A percentile compares a stretch with the other conserved stretches of the same genome.
These are phyloP conservation scores for Copidosoma aretas DNA, from an alignment of 2,888 invertebrate species.

Conservation along the genomic window DNA sequence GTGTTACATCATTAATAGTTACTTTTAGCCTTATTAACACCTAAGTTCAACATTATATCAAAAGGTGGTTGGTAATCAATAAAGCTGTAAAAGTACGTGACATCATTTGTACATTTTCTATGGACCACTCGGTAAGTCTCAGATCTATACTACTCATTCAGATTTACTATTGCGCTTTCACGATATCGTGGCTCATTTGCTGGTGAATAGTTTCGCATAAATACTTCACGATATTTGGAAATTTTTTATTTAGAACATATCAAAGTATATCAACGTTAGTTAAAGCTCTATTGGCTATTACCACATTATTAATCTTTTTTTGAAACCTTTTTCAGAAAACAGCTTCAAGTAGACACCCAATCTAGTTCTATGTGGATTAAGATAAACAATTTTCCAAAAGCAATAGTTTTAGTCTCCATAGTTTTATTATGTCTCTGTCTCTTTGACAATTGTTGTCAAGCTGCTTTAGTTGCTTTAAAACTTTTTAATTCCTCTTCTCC, in stretches of 20 bases:
- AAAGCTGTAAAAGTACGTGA: background rate
- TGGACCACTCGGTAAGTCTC: background rate
- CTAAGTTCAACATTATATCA: conserved; percentile 5
- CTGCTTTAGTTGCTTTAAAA: background rate
- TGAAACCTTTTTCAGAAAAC: background rate
- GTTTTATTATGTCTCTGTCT: conserved; percentile 2
- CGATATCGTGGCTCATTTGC: background rate
- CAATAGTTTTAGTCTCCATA: background rate
- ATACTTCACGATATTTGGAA: background rate
- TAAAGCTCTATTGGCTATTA: background rate
- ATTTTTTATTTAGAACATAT: background rate
- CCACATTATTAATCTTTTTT: background rate
- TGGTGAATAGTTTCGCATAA: background rate
- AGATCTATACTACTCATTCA: background rate
- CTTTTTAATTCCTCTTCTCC: background rate
- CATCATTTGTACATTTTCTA: background rate
- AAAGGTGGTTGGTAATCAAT: background rate
- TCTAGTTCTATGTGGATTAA: background rate
- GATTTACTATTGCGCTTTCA: background rate
- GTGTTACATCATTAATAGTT: conserved; percentile 47
- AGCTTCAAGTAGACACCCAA: background rate
- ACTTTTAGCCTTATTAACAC: background rate
- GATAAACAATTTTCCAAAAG: background rate
- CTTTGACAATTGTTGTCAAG: background rate
- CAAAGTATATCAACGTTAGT: background rate